phyloP scores from a whole-genome alignment of 2,888 invertebrate genomes.

The Drosophila hamatofila region DNA sequence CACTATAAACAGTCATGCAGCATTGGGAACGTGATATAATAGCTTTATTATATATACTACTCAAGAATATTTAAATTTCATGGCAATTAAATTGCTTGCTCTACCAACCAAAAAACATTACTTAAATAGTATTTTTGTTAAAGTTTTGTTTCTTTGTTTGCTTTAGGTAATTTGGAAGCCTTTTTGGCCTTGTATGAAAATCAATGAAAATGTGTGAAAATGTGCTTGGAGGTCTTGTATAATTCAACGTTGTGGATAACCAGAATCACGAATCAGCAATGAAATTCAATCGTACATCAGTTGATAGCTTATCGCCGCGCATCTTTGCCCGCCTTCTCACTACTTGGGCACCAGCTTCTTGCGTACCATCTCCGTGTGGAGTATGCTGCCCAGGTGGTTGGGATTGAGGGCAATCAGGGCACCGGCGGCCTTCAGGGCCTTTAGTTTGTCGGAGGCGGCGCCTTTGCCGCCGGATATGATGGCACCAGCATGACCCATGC shows the following conservation, averaged over 20 bases:
- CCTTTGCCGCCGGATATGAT: slow-evolving; percentile 99
- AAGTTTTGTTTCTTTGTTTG: not conserved
- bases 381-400: slow-evolving; percentile 94
- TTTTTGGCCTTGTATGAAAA: no score
- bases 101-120: not conserved
- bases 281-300: not conserved
- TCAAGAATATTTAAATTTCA: not conserved
- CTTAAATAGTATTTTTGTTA: not conserved
- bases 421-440: slow-evolving; percentile 95
- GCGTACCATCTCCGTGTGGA: slow-evolving; percentile 94
- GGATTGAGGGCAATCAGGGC: slow-evolving; percentile 97
- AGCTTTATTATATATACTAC: not conserved
- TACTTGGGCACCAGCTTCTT: slow-evolving; percentile 86
- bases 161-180: not conserved
- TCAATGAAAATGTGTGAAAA: not conserved
- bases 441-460: slow-evolving; percentile 98
- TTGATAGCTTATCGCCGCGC: not conserved
- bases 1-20: not conserved
- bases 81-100: not conserved
- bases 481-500: slow-evolving; percentile 99
- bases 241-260: slow-evolving; percentile 1
- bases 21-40: not conserved
- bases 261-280: slow-evolving; percentile 10
- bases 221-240: not conserved
- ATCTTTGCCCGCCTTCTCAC: not conserved